Evolutionary conservation across 2,797 vertebrate species (phyloP).

Genomic region (Hippocampus kuda): DNA sequence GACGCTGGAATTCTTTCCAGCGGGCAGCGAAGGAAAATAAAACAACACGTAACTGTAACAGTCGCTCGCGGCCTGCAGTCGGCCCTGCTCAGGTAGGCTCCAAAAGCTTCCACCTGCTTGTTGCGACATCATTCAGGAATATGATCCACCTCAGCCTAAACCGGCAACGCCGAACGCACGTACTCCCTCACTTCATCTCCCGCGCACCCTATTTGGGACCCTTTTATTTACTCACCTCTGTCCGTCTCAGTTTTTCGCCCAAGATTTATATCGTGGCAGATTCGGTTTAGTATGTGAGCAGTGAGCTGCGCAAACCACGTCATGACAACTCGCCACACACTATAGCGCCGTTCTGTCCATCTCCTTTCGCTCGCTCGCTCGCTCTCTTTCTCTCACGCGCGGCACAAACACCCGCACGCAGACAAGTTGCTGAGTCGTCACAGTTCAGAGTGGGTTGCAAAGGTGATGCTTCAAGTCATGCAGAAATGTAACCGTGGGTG

Average conservation of each 20-base stretch:
- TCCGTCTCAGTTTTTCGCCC: conserved; percentile 24
- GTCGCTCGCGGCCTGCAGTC: conserved; percentile 17
- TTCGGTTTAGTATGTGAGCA: conserved; percentile 66
- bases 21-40: conserved; percentile 53
- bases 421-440: conserved; percentile 11
- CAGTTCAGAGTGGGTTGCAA: conserved; percentile 2
- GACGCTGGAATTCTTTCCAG: conserved; percentile 78
- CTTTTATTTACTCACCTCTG: conserved; percentile 49
- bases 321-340: conserved; percentile 63
- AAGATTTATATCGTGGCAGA: conserved; percentile 68
- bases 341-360: conserved; percentile 8
- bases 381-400: neutral
- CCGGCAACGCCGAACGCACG: conserved; percentile 36
- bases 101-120: conserved; percentile 44
- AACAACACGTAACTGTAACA: conserved; percentile 20
- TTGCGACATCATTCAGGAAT: conserved; percentile 40
- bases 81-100: conserved; percentile 14
- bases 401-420: conserved; percentile 8
- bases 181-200: conserved; percentile 24
- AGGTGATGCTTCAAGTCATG: neutral
- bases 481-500: neutral
- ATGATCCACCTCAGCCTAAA: conserved; percentile 43
- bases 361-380: no score
- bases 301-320: conserved; percentile 62
- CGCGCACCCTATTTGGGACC: conserved; percentile 37